These are phyloP conservation scores for Rhinoraja longicauda DNA, from an alignment of 2,797 vertebrate species.

Conservation along the genomic window DNA sequence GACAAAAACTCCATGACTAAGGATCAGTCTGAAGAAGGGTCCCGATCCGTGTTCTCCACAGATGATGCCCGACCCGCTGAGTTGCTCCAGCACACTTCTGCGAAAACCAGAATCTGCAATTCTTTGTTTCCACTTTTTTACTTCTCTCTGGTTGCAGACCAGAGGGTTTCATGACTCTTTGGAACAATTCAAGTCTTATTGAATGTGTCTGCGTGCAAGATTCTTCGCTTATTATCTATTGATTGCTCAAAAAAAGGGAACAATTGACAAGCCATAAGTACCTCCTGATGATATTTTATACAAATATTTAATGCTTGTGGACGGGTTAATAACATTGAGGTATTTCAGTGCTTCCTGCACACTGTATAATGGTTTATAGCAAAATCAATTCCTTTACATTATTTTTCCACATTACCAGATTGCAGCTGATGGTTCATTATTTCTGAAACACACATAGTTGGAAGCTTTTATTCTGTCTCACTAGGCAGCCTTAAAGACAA, in stretches of 20 bases:
- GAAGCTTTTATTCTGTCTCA: neutral
- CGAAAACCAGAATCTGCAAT: too few species aligned
- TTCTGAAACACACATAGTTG: neutral
- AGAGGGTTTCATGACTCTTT: neutral
- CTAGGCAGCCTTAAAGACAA: neutral
- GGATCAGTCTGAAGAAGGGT: too few species aligned
- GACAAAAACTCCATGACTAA: too few species aligned
- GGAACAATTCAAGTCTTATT: neutral
- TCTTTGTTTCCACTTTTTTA: too few species aligned
- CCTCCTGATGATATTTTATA: neutral
- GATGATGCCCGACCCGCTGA: too few species aligned
- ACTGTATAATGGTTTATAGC: neutral
- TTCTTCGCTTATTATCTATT: neutral
- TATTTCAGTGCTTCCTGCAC: constrained; percentile 25
- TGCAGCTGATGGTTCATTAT: neutral
- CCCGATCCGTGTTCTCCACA: too few species aligned
- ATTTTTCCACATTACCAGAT: constrained; percentile 5
- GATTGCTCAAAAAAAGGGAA: neutral
- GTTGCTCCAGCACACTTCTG: too few species aligned
- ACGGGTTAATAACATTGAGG: neutral
- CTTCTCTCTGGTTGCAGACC: neutral
- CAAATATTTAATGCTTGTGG: neutral
- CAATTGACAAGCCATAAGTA: neutral
- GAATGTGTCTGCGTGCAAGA: neutral
- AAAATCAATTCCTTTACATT: constrained; percentile 32